Percentiles rank a stretch among this genome's conserved stretches.
These are phyloP conservation scores for Dromas ardeola DNA, from an alignment of 2,113 vertebrate genomes.

Conservation along the genomic window DNA sequence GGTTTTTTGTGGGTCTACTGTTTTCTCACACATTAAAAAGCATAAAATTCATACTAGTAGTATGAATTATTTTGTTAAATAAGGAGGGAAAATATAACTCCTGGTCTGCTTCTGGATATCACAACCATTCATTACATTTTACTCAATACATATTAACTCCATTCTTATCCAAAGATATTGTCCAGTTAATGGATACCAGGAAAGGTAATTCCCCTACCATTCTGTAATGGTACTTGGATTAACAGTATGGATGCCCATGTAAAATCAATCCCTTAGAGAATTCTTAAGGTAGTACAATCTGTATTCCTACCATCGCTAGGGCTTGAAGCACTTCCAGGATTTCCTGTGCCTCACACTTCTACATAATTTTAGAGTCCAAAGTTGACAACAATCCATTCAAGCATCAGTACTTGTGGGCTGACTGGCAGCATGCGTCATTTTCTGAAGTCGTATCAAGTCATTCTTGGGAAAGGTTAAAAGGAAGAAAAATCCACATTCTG, in stretches of 20 bases:
- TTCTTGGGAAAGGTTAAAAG: slow-evolving; percentile 32
- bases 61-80: background rate
- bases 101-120: background rate
- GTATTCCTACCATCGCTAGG: background rate
- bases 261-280: background rate
- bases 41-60: background rate
- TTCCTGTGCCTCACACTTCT: background rate
- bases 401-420: slow-evolving; percentile 24
- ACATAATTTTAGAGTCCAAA: background rate
- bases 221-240: background rate
- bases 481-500: slow-evolving; percentile 44
- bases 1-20: background rate
- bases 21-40: background rate
- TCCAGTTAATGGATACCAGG: background rate
- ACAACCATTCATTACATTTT: background rate
- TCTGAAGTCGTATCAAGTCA: slow-evolving; percentile 38
- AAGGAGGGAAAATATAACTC: background rate
- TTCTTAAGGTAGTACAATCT: background rate
- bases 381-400: background rate
- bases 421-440: slow-evolving; percentile 6
- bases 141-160: background rate
- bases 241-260: background rate
- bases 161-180: background rate
- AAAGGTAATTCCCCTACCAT: background rate
- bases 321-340: background rate